Evolutionary conservation across 2,113 vertebrate species (phyloP), one percentile per base, ranked within the genome.

Genomic region (Anarrhichthys ocellatus): DNA sequence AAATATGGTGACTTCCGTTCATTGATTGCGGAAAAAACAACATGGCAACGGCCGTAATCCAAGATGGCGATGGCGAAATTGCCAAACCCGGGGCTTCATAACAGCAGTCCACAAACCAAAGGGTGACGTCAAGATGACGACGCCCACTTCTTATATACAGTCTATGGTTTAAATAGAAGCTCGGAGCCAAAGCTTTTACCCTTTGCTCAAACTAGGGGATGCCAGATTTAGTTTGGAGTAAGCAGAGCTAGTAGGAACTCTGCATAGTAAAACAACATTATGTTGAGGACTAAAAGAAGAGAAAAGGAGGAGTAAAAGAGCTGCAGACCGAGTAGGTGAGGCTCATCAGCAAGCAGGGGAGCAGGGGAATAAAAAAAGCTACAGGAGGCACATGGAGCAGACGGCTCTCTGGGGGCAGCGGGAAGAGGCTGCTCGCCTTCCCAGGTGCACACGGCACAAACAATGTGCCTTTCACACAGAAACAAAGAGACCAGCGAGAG

Each of bases 401-500:
- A 29, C 73, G 10, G 62, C 73, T 83, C 74, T 76, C 71, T 11
- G 66, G 71, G 56, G 46, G 9, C 18, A 62, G 63, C 78, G 50
- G 52, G 46, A 67, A 79, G 81, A 34, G 67, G 52, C 77, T 44
- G 8, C 9, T 46, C 54, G 73, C 46, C 29, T 59, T 61, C 59
- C 78, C 76, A 86, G 87, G 83, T 92, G 85, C 64, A 77, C 27
- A 1, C 2, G 11, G 36, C 65, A n/a, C 32, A 85, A 83, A 89
- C 83, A 92, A 87, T 80, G 78, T 32, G 61, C 58, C 80, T 85
- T 89, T 88, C 80, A 86, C 34, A 58, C 20, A 54, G 38, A 88
- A 22, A 87, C 81, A 87, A 73, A 87, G 65, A 81, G 67, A 76
- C 18, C 50, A 22, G 61, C n/a, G 20, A 50, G 34, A 50, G 73